Conservation (phyloP, 2,113 vertebrate genomes). For the Festucalex cinctus region DNA sequence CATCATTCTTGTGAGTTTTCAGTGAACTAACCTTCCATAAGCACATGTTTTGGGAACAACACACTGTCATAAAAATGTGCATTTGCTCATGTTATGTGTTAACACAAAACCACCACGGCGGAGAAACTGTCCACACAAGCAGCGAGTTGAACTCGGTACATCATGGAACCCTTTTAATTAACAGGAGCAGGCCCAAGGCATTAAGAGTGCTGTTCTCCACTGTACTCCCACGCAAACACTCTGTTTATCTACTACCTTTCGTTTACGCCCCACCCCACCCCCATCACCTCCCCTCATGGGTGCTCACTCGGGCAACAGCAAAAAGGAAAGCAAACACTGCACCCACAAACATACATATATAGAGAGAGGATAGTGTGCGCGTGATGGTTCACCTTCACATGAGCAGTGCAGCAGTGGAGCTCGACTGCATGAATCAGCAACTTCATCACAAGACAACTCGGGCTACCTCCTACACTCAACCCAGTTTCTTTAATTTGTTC, state of each 20-base stretch:
- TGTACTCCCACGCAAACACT: constrained; percentile 24
- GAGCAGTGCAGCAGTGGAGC: not conserved
- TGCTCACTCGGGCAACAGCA: constrained; percentile 47
- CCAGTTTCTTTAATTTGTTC: not conserved
- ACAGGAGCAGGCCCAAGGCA: not conserved
- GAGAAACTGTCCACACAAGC: not conserved
- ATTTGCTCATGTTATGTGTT: not conserved
- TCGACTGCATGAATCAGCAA: not conserved
- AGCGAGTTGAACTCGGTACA: not conserved
- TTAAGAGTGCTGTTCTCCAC: constrained; percentile 13
- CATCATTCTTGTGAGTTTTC: not conserved
- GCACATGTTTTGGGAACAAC: not conserved
- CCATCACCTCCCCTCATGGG: constrained; percentile 26
- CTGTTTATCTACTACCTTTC: constrained; percentile 38
- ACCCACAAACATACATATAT: not conserved
- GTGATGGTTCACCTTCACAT: not conserved
- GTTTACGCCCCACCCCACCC: constrained; percentile 6
- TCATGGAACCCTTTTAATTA: not conserved
- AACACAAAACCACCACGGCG: not conserved
- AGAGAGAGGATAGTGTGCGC: not conserved
- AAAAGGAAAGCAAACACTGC: constrained; percentile 50
- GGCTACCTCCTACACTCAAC: not conserved
- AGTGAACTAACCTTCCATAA: not conserved
- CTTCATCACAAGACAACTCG: not conserved
- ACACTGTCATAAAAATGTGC: not conserved